Percentiles rank a stretch among this genome's conserved stretches.
Conservation (phyloP, 2,113 vertebrate genomes). For the Sinocyclocheilus rhinocerous region DNA sequence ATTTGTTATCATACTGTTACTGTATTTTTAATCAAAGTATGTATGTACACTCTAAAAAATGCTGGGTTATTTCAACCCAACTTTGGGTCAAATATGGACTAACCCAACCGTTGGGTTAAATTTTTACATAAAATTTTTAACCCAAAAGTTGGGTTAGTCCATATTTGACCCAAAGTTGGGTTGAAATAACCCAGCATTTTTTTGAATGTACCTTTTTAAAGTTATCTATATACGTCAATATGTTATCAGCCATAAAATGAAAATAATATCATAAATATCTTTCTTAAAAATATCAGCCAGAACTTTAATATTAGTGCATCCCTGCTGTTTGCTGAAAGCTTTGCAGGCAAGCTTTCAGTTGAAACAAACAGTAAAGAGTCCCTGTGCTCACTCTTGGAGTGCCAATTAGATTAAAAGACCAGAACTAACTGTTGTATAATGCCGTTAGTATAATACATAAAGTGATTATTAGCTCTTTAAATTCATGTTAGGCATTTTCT, state of each 20-base stretch:
- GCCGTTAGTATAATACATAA: too few relatives aligned
- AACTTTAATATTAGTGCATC: background rate
- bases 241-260: background rate
- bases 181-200: too few relatives aligned
- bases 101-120: too few relatives aligned
- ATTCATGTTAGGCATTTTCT: background rate
- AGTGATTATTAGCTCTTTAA: background rate
- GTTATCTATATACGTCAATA: background rate
- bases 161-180: too few relatives aligned
- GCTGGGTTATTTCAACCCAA: too few relatives aligned
- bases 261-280: background rate
- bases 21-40: too few relatives aligned
- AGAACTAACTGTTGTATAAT: background rate
- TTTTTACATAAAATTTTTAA: too few relatives aligned
- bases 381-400: background rate
- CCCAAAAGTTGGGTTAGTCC: too few relatives aligned
- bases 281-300: background rate
- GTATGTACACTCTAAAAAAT: too few relatives aligned
- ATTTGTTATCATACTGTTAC: too few relatives aligned
- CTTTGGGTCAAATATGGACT: too few relatives aligned
- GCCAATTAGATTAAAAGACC: background rate
- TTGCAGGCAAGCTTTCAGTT: background rate
- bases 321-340: background rate
- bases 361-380: background rate
- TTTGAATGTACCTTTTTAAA: too few relatives aligned